Evolutionary conservation across 2,888 invertebrate genomes (phyloP), one percentile per base, ranked within the genome.

Genomic region (Ligdia adustata): DNA sequence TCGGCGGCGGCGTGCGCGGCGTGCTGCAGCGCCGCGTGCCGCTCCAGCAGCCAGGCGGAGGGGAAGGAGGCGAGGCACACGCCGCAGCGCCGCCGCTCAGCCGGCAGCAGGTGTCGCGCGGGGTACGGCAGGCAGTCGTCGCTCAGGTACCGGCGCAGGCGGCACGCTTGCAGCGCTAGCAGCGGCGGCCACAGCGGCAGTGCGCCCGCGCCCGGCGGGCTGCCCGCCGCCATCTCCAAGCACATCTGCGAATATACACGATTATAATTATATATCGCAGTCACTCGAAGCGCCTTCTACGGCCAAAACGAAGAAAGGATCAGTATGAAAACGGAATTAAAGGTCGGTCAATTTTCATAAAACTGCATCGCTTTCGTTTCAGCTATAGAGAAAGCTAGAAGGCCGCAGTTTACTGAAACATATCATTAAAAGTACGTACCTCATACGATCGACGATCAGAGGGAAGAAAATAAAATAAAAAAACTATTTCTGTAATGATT

Each of bases 21-120:
- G 80, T 97, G 97, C 72, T 97, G 96, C 11, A 97, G 85, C 0
- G 96, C 94, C 0, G 96, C 95, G 79, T 97, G 96, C 60, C 96
- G 95, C 75, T 97, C 96, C 38, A 97, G 88, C 20, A 96, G 91
- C 96, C 96, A 96, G n/a, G 95, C 92, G 28, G 96, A 96, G 12
- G 97, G 97, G 75, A 97, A 97, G 14, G 95, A 95, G 16, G 96
- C 96, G 67, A 96, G 93, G 77, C 97, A 97, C 7, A 96, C 95
- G 37, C 95, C 93, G 75, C 97, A 97, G 27, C 95, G 93, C 34
- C 94, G 89, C 16, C 90, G 69, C 65, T 89, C 90, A 0, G 83
- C 64, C 58, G 80, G 84, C 11, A 82, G 65, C 26, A 82, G 68
- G 42, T 80, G 85, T 7, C 83, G 79, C 41, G 72, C 78, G 53